These are phyloP conservation scores for Poecilia picta DNA, from an alignment of 2,797 vertebrate species.

Conservation along the genomic window DNA sequence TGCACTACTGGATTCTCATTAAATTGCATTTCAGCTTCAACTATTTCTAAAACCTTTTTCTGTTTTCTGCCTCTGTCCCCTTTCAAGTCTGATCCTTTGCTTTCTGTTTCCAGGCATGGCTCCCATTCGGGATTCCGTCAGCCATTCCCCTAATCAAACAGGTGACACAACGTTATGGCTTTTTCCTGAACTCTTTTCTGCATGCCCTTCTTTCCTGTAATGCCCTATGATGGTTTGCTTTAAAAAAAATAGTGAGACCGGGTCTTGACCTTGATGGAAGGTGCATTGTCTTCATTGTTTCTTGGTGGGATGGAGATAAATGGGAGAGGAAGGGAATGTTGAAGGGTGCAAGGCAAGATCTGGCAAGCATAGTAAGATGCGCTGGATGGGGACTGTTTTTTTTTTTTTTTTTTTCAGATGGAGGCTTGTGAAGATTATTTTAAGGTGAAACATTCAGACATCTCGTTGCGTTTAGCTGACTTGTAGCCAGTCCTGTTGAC, in stretches of 20 bases:
- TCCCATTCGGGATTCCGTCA: conserved; percentile 97
- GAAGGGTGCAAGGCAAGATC: background rate
- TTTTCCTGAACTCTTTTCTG: conserved; percentile 27
- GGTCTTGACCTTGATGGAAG: conserved; percentile 18
- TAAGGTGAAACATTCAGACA: background rate
- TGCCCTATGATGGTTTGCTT: conserved; percentile 26
- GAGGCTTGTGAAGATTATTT: background rate
- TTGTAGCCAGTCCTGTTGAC: background rate
- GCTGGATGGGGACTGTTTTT: background rate
- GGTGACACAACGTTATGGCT: conserved; percentile 83
- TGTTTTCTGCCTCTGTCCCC: conserved; percentile 39
- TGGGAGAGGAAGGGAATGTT: conserved; percentile 15
- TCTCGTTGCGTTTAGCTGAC: background rate
- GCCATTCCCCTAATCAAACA: conserved; percentile 97
- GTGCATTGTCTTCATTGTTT: conserved; percentile 27
- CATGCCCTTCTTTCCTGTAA: conserved; percentile 12
- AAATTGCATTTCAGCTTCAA: conserved; percentile 24
- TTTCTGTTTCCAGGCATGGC: conserved; percentile 90
- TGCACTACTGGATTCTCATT: conserved; percentile 41
- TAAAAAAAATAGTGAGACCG: background rate
- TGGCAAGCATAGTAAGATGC: background rate
- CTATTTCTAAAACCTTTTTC: conserved; percentile 36
- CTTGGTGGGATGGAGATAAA: background rate
- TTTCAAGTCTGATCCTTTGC: conserved; percentile 71
- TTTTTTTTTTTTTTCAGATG: background rate